phyloP scores from a whole-genome alignment of 2,888 invertebrate genomes.

The Sipha maydis region DNA sequence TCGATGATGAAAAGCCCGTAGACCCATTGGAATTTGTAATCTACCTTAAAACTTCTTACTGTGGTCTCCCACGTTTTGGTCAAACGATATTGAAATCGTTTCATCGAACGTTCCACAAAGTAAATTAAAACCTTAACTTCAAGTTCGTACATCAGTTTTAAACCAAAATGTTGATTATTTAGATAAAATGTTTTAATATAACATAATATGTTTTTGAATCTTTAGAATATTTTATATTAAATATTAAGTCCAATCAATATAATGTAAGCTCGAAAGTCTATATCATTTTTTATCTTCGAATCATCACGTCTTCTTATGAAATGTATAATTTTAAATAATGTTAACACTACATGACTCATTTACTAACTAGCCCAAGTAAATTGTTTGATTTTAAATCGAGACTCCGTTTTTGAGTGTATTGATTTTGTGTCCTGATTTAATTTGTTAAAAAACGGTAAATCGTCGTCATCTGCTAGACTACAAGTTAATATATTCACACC shows the following conservation, averaged over 20 bases:
- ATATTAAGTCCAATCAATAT: no score
- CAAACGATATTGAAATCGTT: constrained; percentile 16
- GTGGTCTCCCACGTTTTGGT: neutral
- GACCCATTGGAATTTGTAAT: constrained; percentile 5
- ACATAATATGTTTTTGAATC: no score
- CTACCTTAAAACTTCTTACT: constrained; percentile 9
- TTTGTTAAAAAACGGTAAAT: neutral
- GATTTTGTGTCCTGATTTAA: neutral
- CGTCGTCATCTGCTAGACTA: neutral
- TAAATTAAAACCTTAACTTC: neutral
- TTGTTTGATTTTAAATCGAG: neutral
- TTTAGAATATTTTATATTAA: no score
- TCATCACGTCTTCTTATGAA: no score
- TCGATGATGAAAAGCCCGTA: constrained; percentile 29
- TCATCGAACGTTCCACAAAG: neutral
- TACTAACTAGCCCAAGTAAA: neutral
- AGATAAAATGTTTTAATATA: no score
- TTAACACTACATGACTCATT: no score
- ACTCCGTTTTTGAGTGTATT: neutral
- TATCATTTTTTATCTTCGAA: no score
- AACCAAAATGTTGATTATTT: no score
- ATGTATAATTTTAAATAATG: no score
- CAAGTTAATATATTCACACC: neutral
- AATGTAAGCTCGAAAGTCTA: no score
- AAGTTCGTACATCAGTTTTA: neutral